Evolutionary conservation across 2,888 invertebrate species (phyloP).

Genomic region (Tetropium fuscum): DNA sequence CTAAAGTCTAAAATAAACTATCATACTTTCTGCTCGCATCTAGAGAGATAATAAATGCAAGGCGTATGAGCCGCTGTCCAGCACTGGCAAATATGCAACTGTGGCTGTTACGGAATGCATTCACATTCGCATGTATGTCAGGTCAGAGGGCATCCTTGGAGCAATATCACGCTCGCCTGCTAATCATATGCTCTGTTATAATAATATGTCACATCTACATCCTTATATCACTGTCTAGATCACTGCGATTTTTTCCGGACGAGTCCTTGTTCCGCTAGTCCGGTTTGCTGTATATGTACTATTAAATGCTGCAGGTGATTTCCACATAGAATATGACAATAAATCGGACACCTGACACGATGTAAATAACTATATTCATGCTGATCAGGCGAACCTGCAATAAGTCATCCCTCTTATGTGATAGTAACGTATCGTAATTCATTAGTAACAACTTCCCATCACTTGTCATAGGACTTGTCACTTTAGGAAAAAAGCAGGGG

Average conservation of each 20-base stretch:
- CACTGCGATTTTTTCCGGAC: constrained; percentile 34
- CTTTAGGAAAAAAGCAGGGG: too few relatives aligned
- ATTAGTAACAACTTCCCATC: too few relatives aligned
- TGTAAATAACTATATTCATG: neutral
- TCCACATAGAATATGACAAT: neutral
- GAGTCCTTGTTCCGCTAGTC: constrained; percentile 39
- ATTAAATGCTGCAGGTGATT: neutral
- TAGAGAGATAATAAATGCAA: constrained; percentile 13
- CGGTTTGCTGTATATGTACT: constrained; percentile 27
- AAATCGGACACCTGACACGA: neutral
- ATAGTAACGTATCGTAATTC: too few relatives aligned
- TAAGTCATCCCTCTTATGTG: too few relatives aligned
- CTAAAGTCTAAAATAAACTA: constrained; percentile 16
- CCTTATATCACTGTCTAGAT: constrained; percentile 43
- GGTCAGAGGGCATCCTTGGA: constrained; percentile 53
- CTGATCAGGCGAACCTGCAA: neutral
- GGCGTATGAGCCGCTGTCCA: constrained; percentile 24
- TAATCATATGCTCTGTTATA: constrained; percentile 52
- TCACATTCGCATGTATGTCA: constrained; percentile 56
- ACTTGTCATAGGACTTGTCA: too few relatives aligned
- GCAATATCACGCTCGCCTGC: constrained; percentile 53
- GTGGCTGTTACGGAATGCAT: constrained; percentile 50
- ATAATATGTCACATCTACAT: constrained; percentile 48
- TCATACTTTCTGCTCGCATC: neutral
- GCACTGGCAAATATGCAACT: constrained; percentile 51